Percentiles rank a stretch among this genome's conserved stretches.
phyloP scores from a whole-genome alignment of 2,797 vertebrate species.

The Neomorphus geoffroyi region DNA sequence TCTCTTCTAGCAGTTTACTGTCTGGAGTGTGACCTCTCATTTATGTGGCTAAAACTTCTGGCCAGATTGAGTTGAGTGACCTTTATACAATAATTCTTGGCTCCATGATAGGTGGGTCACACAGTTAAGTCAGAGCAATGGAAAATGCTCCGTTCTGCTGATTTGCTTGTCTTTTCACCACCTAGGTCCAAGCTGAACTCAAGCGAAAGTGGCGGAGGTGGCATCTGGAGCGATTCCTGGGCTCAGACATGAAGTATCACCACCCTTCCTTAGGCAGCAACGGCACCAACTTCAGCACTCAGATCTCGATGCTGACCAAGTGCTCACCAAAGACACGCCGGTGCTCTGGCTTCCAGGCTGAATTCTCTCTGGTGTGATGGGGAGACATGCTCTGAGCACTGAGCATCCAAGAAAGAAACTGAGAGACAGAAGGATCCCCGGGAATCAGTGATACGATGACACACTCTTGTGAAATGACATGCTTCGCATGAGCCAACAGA shows the following conservation, averaged over 20 bases:
- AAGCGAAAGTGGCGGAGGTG: conserved; percentile 95
- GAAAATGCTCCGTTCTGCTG: background rate
- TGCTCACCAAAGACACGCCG: conserved; percentile 88
- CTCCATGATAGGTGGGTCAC: fast-evolving
- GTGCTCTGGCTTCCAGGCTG: conserved; percentile 79
- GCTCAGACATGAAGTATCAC: conserved; percentile 88
- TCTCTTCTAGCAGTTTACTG: background rate
- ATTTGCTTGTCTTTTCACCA: background rate
- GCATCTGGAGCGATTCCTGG: conserved; percentile 88
- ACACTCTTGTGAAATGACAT: background rate
- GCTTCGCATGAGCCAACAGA: background rate
- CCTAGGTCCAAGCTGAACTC: conserved; percentile 93
- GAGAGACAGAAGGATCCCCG: background rate
- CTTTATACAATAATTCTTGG: background rate
- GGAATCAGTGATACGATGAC: background rate
- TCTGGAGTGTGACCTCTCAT: background rate
- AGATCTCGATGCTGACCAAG: conserved; percentile 94
- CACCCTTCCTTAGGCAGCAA: conserved; percentile 90
- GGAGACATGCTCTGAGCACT: background rate
- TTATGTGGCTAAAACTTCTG: background rate
- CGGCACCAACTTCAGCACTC: conserved; percentile 92
- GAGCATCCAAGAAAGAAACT: background rate
- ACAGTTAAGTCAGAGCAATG: background rate
- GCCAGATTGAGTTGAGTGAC: background rate
- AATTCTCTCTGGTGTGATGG: conserved; percentile 78